phyloP scores from a whole-genome alignment of 2,113 vertebrate genomes.

The Leptobrachium ailaonicum region DNA sequence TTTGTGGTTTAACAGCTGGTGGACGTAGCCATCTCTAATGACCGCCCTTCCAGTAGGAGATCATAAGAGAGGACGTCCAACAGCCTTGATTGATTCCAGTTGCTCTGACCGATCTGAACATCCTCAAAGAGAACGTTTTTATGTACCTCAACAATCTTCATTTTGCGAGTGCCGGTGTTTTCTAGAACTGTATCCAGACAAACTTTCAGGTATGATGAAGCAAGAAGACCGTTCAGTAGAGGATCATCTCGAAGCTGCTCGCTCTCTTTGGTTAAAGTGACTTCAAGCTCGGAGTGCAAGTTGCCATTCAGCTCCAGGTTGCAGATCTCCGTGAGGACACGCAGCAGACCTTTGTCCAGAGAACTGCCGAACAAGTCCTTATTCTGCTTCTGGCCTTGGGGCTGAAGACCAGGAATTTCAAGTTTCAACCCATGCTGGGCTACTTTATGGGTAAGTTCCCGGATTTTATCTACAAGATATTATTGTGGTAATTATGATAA shows the following conservation, averaged over 20 bases:
- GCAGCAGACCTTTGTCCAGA: slow-evolving; percentile 67
- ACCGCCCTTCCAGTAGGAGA: too few relatives aligned
- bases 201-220: slow-evolving; percentile 69
- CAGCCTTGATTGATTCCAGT: too few relatives aligned
- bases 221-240: slow-evolving; percentile 80
- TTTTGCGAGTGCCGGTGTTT: slow-evolving; percentile 69
- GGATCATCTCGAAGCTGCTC: slow-evolving; percentile 76
- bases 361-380: slow-evolving; percentile 16
- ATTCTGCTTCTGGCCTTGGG: not conserved
- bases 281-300: slow-evolving; percentile 79
- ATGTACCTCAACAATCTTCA: slow-evolving; percentile 87
- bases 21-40: too few relatives aligned
- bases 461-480: slow-evolving; percentile 70
- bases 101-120: slow-evolving; percentile 66
- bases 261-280: slow-evolving; percentile 74
- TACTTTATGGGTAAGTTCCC: slow-evolving; percentile 74
- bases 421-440: slow-evolving; percentile 78
- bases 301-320: slow-evolving; percentile 85
- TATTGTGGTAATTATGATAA: too few relatives aligned
- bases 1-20: too few relatives aligned
- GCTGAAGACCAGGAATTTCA: slow-evolving; percentile 73
- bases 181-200: slow-evolving; percentile 83
- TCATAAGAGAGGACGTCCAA: too few relatives aligned
- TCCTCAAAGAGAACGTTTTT: slow-evolving; percentile 75
- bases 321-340: slow-evolving; percentile 80